These are phyloP conservation scores for Drosophila ustulata DNA, from an alignment of 2,888 invertebrate genomes.

Conservation along the genomic window DNA sequence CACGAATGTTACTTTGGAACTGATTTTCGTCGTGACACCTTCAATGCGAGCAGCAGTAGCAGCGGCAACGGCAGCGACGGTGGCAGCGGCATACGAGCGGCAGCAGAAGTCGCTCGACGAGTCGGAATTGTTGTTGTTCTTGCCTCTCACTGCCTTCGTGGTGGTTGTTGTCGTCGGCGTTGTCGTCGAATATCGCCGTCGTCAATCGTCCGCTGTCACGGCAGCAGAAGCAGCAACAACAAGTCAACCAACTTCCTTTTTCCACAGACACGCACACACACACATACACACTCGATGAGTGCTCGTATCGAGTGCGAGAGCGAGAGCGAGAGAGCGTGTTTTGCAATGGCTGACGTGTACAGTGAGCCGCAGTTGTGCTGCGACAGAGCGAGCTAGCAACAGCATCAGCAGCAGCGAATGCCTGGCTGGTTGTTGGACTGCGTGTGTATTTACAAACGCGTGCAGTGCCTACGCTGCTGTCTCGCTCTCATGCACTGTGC, in stretches of 20 bases:
- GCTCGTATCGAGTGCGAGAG: slow-evolving; percentile 40
- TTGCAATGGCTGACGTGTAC: slow-evolving; percentile 66
- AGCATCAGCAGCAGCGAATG: slow-evolving; percentile 16
- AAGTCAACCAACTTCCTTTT: slow-evolving; percentile 45
- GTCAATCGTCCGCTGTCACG: slow-evolving; percentile 23
- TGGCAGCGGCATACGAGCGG: slow-evolving; percentile 24
- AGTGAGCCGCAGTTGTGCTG: too few species aligned
- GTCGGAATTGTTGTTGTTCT: slow-evolving; percentile 53
- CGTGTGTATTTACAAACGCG: slow-evolving; percentile 28
- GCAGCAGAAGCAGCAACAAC: slow-evolving; percentile 32
- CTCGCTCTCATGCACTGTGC: slow-evolving; percentile 21
- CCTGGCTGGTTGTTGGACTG: slow-evolving; percentile 46
- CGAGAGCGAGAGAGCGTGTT: slow-evolving; percentile 44
- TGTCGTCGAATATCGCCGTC: slow-evolving; percentile 7
- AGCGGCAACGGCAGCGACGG: slow-evolving; percentile 40
- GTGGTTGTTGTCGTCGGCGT: slow-evolving; percentile 11
- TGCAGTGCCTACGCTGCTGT: slow-evolving; percentile 7
- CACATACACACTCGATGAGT: slow-evolving; percentile 9
- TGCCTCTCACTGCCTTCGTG: slow-evolving; percentile 28
- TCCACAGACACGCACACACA: slow-evolving; percentile 15
- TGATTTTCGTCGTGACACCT: slow-evolving; percentile 82
- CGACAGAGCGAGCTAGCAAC: slow-evolving; percentile 29
- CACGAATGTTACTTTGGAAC: slow-evolving; percentile 85
- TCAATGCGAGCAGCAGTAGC: slow-evolving; percentile 62
- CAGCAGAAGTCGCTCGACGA: slow-evolving; percentile 75